Evolutionary conservation across 2,888 invertebrate genomes (phyloP), one percentile per base, ranked within the genome.

Genomic region (Ceraclea dissimilis): DNA sequence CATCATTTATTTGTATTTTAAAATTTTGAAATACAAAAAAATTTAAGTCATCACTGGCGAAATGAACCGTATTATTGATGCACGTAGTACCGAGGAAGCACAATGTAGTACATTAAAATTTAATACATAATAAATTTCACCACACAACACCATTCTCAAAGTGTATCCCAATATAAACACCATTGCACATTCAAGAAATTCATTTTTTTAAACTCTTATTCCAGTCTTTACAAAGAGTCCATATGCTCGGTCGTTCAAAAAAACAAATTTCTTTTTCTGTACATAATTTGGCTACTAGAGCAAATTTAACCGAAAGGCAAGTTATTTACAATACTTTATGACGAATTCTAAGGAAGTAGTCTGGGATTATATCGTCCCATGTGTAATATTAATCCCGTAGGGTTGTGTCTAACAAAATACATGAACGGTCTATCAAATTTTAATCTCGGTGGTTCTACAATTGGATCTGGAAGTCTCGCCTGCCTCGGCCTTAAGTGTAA

Each of bases 281-380:
- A 39, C 4, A 39, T 8, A 8, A 39, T 39, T 39, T 39, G 46
- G 20, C 46, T 46, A 10, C 46, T 8, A 16, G 43, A 43, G 16
- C 43, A 43, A 18, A 19, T 19, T 46, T 8, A 19, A 19, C n/a
- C n/a, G n/a, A 20, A 46, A 46, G 11, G 4, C 8, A 46, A 46
- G 18, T 20, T 50, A 50, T 50, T 18, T 33, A 16, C 26, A 47
- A 19, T 16, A 33, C 6, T 2, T 18, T 16, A 21, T 49, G 19
- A 5, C 2, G 16, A 5, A 5, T 20, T 6, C 43, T 76, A 89
- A 70, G 89, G 89, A 71, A 89, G 73, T 68, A 90, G 80, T 72
- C 88, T 83, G 44, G 90, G 92, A 72, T 90, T 92, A 74, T 90
- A 92, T 68, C 92, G 80, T 44, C 93, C 93, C 78, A 91, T 89